These are phyloP conservation scores for Lepidurus packardi DNA, from an alignment of 1,140 invertebrate species.

Conservation along the genomic window DNA sequence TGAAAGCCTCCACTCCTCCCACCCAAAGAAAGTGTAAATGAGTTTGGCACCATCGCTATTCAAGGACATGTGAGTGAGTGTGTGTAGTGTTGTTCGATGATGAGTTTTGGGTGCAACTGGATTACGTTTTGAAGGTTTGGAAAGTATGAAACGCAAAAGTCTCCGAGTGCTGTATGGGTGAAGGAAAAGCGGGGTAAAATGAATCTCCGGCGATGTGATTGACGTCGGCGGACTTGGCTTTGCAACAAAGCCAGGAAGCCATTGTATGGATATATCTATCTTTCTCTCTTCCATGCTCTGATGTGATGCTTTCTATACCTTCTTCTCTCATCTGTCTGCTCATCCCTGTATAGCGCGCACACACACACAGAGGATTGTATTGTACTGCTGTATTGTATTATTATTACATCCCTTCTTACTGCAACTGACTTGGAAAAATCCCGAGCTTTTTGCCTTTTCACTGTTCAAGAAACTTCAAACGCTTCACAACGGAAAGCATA, in stretches of 20 bases:
- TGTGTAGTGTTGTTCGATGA: neutral
- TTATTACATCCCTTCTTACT: constrained; percentile 15
- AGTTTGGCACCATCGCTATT: constrained; percentile 21
- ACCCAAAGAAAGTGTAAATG: constrained; percentile 16
- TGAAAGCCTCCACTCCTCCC: neutral
- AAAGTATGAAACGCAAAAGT: neutral
- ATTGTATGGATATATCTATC: constrained; percentile 38
- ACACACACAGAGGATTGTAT: neutral
- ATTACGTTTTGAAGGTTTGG: neutral
- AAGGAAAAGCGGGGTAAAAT: neutral
- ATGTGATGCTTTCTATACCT: neutral
- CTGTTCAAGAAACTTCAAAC: neutral
- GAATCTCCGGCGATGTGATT: neutral
- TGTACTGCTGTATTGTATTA: neutral
- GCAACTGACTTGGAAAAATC: neutral
- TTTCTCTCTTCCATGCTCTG: constrained; percentile 29
- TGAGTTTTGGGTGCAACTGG: constrained; percentile 2
- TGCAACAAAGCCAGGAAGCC: constrained; percentile 27
- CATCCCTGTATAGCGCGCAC: constrained; percentile 35
- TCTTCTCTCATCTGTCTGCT: constrained; percentile 29
- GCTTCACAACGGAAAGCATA: neutral
- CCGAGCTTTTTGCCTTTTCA: neutral
- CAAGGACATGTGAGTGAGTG: neutral
- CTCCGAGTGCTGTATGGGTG: neutral
- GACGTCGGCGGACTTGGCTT: constrained; percentile 13